Evolutionary conservation across 2,113 vertebrate genomes (phyloP).

Genomic region (Serilophus lunatus): DNA sequence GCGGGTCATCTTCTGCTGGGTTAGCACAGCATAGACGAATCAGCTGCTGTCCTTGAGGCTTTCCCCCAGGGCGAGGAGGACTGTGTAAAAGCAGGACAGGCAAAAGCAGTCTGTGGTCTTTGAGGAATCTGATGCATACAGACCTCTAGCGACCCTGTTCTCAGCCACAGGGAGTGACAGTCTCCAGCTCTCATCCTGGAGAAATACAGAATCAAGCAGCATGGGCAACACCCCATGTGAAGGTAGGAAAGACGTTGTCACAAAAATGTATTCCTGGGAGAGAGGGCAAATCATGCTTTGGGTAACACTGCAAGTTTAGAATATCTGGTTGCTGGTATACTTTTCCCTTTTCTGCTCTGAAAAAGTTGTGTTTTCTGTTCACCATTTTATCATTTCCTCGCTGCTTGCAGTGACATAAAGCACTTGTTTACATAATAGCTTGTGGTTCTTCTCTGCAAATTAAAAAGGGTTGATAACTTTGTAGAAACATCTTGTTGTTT

Average conservation of each 20-base stretch:
- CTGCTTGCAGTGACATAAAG: not conserved
- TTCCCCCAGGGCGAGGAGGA: not conserved
- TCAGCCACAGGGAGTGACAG: not conserved
- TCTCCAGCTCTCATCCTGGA: not conserved
- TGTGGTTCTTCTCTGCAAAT: not conserved
- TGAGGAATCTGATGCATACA: not conserved
- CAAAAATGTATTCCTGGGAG: not conserved
- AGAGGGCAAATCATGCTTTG: not conserved
- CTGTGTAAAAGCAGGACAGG: fast-evolving
- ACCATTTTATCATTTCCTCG: not conserved
- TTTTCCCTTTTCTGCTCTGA: not conserved
- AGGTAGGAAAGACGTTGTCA: not conserved
- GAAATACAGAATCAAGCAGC: not conserved
- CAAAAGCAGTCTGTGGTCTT: not conserved
- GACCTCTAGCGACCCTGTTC: not conserved
- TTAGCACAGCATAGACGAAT: not conserved
- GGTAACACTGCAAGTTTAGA: not conserved
- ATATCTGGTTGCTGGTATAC: not conserved
- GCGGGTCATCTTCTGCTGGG: not conserved
- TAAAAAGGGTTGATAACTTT: not conserved
- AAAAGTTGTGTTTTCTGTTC: not conserved
- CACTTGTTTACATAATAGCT: not conserved
- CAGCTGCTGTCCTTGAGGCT: not conserved
- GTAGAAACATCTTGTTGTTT: not conserved
- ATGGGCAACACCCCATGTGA: fast-evolving